Evolutionary conservation across 2,797 vertebrate species (phyloP).

Genomic region (Pteropus rufus): DNA sequence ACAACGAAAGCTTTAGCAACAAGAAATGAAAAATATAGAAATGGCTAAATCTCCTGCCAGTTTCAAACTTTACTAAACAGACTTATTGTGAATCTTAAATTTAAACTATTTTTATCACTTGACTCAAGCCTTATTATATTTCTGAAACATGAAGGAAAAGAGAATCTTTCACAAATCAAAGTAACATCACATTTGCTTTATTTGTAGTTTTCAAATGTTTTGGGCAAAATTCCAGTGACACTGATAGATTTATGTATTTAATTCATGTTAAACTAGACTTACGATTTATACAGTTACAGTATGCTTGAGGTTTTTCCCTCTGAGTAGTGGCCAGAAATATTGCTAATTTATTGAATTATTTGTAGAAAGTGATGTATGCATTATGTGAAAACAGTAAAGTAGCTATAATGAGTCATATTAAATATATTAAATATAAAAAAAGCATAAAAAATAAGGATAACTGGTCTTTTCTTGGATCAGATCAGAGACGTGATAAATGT

Average conservation of each 20-base stretch:
- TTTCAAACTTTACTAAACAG: slow-evolving; percentile 73
- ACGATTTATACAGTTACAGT: slow-evolving; percentile 45
- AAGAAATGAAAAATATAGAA: slow-evolving; percentile 70
- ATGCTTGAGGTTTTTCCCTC: background rate
- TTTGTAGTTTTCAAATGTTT: slow-evolving; percentile 75
- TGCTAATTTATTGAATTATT: slow-evolving; percentile 52
- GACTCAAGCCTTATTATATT: slow-evolving; percentile 51
- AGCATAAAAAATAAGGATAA: background rate
- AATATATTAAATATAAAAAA: slow-evolving; percentile 35
- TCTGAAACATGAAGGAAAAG: slow-evolving; percentile 59
- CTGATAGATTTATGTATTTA: slow-evolving; percentile 71
- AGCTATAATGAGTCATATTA: slow-evolving; percentile 6
- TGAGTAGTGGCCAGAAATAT: background rate
- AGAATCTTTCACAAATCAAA: slow-evolving; percentile 73
- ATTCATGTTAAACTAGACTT: slow-evolving; percentile 60
- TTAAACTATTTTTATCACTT: slow-evolving; percentile 70
- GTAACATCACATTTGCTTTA: slow-evolving; percentile 68
- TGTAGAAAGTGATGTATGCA: slow-evolving; percentile 37
- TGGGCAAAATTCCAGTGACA: slow-evolving; percentile 49
- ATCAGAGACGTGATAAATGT: slow-evolving; percentile 24
- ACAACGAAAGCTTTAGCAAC: slow-evolving; percentile 71
- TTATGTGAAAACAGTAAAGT: slow-evolving; percentile 45
- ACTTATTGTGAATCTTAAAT: slow-evolving; percentile 69
- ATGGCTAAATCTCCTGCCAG: slow-evolving; percentile 54
- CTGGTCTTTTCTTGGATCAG: slow-evolving; percentile 39